A percentile compares a stretch with the other conserved stretches of the same genome.
phyloP scores from a whole-genome alignment of 1,140 invertebrate genomes.

The Drosophila miranda region DNA sequence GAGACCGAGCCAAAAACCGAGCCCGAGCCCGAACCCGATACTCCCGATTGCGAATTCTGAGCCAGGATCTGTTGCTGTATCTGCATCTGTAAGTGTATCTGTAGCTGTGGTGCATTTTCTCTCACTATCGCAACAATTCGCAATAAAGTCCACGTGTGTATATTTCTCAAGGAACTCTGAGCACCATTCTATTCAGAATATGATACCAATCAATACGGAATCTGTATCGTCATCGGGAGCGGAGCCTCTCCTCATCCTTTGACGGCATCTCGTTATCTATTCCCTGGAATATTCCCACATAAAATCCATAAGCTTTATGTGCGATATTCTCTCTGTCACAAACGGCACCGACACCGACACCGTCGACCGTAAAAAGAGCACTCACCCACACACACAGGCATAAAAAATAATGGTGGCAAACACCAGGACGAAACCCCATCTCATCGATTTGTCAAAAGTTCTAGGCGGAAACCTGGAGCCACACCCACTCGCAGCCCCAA shows the following conservation, averaged over 20 bases:
- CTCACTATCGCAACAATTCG: too few species aligned
- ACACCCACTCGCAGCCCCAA: constrained; percentile 1
- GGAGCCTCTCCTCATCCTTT: too few species aligned
- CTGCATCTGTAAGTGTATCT: not conserved
- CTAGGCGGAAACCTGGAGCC: not conserved
- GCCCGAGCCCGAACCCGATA: not conserved
- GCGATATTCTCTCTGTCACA: constrained; percentile 37
- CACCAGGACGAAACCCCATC: not conserved
- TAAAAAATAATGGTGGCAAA: constrained; percentile 35
- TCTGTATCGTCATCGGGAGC: too few species aligned
- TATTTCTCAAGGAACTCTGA: too few species aligned
- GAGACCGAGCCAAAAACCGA: too few species aligned
- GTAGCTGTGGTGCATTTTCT: too few species aligned
- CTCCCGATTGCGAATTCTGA: not conserved
- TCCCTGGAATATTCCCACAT: constrained; percentile 37
- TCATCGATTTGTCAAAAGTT: constrained; percentile 54
- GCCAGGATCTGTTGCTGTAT: too few species aligned
- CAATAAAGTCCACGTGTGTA: not conserved
- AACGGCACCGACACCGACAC: constrained; percentile 1
- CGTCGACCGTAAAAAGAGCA: constrained; percentile 42
- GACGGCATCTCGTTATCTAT: constrained; percentile 30
- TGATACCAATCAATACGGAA: too few species aligned
- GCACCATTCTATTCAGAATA: too few species aligned
- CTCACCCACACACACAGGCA: not conserved
- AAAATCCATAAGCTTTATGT: constrained; percentile 44